Evolutionary conservation across 2,113 vertebrate genomes (phyloP), one percentile per base, ranked within the genome.

Genomic region (Puntigrus tetrazona): DNA sequence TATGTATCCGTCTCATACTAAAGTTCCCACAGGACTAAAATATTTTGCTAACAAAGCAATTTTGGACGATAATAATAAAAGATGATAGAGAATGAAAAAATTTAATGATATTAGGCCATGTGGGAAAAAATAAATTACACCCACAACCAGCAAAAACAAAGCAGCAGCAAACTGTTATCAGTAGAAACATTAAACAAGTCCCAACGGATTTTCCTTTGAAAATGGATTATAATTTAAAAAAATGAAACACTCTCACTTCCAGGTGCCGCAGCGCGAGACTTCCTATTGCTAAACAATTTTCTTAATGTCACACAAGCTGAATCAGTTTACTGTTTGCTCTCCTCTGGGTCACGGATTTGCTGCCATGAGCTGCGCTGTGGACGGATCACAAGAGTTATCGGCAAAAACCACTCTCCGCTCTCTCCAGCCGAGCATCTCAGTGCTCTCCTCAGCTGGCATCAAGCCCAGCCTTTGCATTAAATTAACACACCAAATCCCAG

Each of bases 201-300:
- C 36, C 77, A 43, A 63, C 7, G 34, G 55, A 43, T 63, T 27
- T 29, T 18, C 5, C 3, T 1, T 78, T 61, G 55, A 78, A 61
- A 78, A 38, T 5, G 55, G 77, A 78, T 61, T 41, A 61, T 34
- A 36, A 77, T 52, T 36, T 4, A 34, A 34, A 76, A 29, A 34
- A 34, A 16, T 2, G 7, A 36, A 13, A 4, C 0, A 38, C 34
- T 78, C 55, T 36, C 31, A 7, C 50, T 38, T 34, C 50, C 75
- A 27, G 52, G 36, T 61, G 55, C 50, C 3, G 5, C 75, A 57
- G 29, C 25, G 76, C 25, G 76, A 57, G 34, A 10, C 55, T 38
- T 78, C 38, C 18, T 55, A 22, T 47, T 77, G 29, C 73, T 22
- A 73, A 76, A 82, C 43, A 81, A 81, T 81, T 52, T 76, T 73